Evolutionary conservation across 2,888 invertebrate genomes (phyloP), one percentile per base, ranked within the genome.

Genomic region (Cyaniris semiargus): DNA sequence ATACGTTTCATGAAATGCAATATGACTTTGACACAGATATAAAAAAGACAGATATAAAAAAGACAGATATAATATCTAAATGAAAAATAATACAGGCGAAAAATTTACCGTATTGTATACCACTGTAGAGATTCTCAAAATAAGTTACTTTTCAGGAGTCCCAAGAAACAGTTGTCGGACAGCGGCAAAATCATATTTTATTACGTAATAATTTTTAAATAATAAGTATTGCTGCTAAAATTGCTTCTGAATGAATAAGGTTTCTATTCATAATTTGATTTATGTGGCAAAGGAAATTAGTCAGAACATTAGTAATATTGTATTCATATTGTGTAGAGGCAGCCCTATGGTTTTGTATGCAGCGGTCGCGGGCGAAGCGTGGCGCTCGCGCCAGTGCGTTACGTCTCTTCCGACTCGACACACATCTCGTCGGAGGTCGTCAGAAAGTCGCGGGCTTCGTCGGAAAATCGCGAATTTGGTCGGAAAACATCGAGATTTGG

Each of bases 361-460:
- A 70, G 78, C 70, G 56, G 75, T 79, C 81, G 82, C 84, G 81
- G 83, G 81, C 82, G 83, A 80, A 82, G 84, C 83, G 82, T 81
- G 79, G 80, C 82, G 81, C 79, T 83, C 85, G 83, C 85, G 82
- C 83, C 91, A 92, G 91, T 92, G 85, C 87, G 89, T 87, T 85
- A 83, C 85, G 84, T 84, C 86, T 89, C 89, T 89, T 90, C 91
- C 90, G 87, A 89, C 88, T 85, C 85, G 86, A 84, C 87, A 88
- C 90, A 90, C 90, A 89, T 86, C 86, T 66, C 6, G 86, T 84
- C 83, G 76, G 78, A 76, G 76, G 83, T 80, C 83, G 85, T 86
- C 84, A 83, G 81, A 83, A 84, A 81, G 79, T 78, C 77, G 77
- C 38, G 27, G 27, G 10, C 18, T 21, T 66, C 72, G 71, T 31